phyloP scores from a whole-genome alignment of 2,888 invertebrate genomes.

The Sclerodermus sp. region DNA sequence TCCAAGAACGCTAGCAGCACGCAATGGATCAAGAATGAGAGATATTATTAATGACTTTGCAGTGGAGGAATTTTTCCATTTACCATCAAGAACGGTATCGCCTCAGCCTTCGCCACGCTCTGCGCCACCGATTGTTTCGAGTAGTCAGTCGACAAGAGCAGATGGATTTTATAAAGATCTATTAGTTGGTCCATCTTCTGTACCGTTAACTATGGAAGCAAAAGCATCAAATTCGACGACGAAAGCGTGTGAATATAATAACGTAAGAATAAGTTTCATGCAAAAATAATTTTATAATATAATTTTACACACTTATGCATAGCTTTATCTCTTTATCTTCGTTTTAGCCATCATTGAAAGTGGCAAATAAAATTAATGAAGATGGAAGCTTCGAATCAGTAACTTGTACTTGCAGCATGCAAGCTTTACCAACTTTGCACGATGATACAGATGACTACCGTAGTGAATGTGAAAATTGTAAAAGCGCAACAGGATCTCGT shows the following conservation, averaged over 20 bases:
- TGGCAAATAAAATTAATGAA: constrained; percentile 49
- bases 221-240: constrained; percentile 4
- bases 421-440: constrained; percentile 53
- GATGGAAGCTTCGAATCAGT: constrained; percentile 55
- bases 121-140: constrained; percentile 23
- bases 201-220: constrained; percentile 25
- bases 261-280: constrained; percentile 21
- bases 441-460: constrained; percentile 73
- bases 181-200: constrained; percentile 28
- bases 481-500: constrained; percentile 72
- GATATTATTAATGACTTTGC: constrained; percentile 47
- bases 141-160: constrained; percentile 28
- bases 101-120: constrained; percentile 37
- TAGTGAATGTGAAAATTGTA: constrained; percentile 85
- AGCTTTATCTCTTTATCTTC: constrained; percentile 3
- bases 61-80: constrained; percentile 41
- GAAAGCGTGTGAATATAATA: constrained; percentile 28
- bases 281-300: neutral
- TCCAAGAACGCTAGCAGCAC: constrained; percentile 58
- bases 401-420: constrained; percentile 52
- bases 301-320: neutral
- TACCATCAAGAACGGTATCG: constrained; percentile 35
- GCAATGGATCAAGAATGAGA: constrained; percentile 42
- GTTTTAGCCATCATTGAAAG: constrained; percentile 43
- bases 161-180: constrained; percentile 48